Base-by-base conservation (phyloP, 1,140 invertebrate genomes). In the Forficula auricularia region DNA sequence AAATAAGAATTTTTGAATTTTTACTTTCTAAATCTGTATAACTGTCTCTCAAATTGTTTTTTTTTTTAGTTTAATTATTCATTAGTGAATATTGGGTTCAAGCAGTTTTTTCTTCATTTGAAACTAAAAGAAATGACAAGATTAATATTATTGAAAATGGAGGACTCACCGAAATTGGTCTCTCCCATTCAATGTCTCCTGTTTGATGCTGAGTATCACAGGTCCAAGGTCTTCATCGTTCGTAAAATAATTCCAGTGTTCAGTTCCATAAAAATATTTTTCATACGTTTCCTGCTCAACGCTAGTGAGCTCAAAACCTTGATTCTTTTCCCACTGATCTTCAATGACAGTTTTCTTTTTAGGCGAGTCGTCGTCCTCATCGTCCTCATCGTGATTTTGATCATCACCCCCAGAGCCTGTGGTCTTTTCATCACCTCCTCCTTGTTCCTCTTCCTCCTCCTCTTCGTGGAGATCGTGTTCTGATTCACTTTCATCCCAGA, bases 231-330 rank as follows among this genome's bases (percentile, higher is more conserved):
- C 83, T 56, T 95, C 88, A 57, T 98, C 94, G 54, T 88, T 86
- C 8, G 88, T 92, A 57, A 92, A 94, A 60, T 96, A 97, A 62
- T 97, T 97, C 88, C 92, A 97, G 58, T 98, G 94, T 59, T 98
- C 94, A 1, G 81, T 79, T 15, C 82, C 84, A 52, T 90, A 91
- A 60, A 91, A 94, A 56, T 92, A 90, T 52, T 86, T 87, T 52
- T 92, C 88, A 57, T 90, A 92, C 0, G 86, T 92, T 60, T 92
- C 88, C 55, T 94, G 87, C 58, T 92, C 87, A 13, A 94, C 87
- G 3, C 84, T 88, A 0, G 87, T 92, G 18, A 94, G 68, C 54
- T 92, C 87, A 60, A 91, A 91, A 38, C 82, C 79, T 43, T 81
- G 80, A 50, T 85, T 81, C 48, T 82, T 80, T 53, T 87, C 84